Percentiles rank a stretch among this genome's conserved stretches.
phyloP scores from a whole-genome alignment of 2,113 vertebrate species.

The Grallaria varia region DNA sequence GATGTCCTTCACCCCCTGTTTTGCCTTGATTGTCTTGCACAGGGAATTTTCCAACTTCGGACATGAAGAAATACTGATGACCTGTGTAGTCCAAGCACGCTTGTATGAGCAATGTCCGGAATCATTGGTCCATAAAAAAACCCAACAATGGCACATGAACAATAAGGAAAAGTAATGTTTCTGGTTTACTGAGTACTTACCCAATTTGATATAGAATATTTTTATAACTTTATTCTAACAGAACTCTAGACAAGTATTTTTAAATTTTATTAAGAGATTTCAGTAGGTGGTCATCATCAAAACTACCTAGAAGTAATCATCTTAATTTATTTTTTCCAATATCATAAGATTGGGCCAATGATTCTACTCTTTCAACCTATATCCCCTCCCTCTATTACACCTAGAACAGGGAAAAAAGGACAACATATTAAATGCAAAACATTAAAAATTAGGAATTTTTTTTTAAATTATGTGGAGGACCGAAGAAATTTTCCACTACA shows the following conservation, averaged over 20 bases:
- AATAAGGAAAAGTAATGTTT: neutral
- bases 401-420: neutral
- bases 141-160: neutral
- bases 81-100: neutral
- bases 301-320: neutral
- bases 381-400: rapidly evolving
- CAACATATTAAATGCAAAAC: neutral
- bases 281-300: neutral
- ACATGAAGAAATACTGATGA: neutral
- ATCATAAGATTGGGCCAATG: neutral
- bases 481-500: neutral
- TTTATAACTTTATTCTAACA: neutral
- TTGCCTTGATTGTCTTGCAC: neutral
- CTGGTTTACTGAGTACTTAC: neutral
- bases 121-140: neutral
- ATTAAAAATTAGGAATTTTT: neutral
- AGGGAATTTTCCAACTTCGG: neutral
- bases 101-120: neutral
- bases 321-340: neutral
- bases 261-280: neutral
- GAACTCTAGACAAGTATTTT: neutral
- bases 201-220: neutral
- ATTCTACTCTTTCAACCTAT: neutral
- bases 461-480: neutral
- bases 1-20: rapidly evolving